Conservation (phyloP, 2,113 vertebrate genomes). For the Vicugna pacos region DNA sequence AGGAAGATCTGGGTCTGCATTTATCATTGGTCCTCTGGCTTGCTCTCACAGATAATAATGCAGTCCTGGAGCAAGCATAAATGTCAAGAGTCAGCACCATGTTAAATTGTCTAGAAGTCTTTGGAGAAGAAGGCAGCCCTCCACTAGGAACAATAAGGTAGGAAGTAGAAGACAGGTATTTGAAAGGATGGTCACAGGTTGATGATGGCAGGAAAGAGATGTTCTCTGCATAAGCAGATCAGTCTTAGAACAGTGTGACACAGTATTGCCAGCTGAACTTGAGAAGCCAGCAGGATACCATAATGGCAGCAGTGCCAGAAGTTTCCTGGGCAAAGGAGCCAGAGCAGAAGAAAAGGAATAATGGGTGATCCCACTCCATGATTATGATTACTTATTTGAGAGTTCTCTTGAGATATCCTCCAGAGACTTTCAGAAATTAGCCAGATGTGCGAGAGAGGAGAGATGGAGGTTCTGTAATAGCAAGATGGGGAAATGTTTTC, state of each 20-base stretch:
- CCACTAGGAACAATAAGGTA: background rate
- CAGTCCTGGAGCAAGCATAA: background rate
- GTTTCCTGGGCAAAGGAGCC: background rate
- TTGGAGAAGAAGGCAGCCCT: background rate
- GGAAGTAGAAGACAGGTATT: background rate
- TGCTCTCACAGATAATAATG: background rate
- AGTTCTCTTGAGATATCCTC: background rate
- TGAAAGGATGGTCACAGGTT: background rate
- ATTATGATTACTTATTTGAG: background rate
- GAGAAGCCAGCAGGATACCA: background rate
- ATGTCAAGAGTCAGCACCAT: background rate
- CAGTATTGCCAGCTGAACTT: background rate
- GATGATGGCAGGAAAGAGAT: background rate
- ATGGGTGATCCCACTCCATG: background rate
- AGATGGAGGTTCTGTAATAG: background rate
- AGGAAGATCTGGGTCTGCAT: background rate
- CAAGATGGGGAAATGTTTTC: background rate
- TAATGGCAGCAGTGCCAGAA: background rate
- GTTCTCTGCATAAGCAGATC: background rate
- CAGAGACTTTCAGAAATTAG: background rate
- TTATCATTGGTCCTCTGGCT: too few species aligned
- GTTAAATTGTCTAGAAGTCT: background rate
- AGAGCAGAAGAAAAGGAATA: background rate
- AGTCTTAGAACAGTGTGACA: background rate
- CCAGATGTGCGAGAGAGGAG: background rate